Conservation (phyloP, 2,888 invertebrate genomes). For the Pogonocherus hispidulus region DNA sequence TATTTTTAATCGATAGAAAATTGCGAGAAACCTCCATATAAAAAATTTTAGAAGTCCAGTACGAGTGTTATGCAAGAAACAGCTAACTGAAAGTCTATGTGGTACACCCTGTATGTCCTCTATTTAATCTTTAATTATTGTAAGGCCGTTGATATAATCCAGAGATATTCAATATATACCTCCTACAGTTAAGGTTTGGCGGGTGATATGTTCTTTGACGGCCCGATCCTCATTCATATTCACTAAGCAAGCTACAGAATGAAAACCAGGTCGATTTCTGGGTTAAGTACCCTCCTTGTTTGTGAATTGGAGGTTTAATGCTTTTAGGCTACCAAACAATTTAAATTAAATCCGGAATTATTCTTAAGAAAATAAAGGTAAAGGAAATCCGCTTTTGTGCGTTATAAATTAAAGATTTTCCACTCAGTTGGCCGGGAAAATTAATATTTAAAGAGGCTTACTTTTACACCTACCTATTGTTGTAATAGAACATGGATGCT, state of each 20-base stretch:
- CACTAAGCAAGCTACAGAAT: conserved; percentile 23
- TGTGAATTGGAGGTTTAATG: conserved; percentile 32
- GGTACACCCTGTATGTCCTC: too few relatives aligned
- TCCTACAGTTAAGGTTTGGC: not conserved
- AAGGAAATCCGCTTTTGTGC: not conserved
- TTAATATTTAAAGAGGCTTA: not conserved
- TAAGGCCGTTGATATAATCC: too few relatives aligned
- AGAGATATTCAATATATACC: too few relatives aligned
- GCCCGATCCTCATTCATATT: conserved; percentile 30
- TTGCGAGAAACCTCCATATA: too few relatives aligned
- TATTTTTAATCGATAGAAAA: too few relatives aligned
- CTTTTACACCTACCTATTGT: not conserved
- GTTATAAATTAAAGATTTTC: not conserved
- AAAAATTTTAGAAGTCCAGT: too few relatives aligned
- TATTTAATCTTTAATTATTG: too few relatives aligned
- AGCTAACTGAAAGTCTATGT: too few relatives aligned
- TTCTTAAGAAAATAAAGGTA: conserved; percentile 9
- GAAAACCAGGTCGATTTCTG: conserved; percentile 28
- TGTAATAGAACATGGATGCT: not conserved
- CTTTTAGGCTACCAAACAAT: conserved; percentile 12
- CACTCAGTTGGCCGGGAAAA: not conserved
- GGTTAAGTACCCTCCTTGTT: conserved; percentile 29
- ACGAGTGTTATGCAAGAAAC: too few relatives aligned
- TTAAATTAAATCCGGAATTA: conserved; percentile 2
- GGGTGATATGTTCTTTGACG: conserved; percentile 5